Base-by-base conservation (phyloP, 1,140 invertebrate species). In the Ditylenchus dipsaci region DNA sequence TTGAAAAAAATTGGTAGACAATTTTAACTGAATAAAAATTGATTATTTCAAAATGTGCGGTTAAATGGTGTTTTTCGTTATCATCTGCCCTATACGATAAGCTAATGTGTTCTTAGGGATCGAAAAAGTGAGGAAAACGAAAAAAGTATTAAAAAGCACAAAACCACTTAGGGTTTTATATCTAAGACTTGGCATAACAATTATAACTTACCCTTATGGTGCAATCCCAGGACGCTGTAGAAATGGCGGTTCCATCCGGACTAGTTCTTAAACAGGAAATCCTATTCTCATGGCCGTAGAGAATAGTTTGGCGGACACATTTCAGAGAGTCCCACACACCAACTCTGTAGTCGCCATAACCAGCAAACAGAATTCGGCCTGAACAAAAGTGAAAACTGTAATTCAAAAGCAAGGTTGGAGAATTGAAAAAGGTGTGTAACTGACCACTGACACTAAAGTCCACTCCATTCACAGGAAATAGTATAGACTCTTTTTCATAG, bases 251-350 rank as follows among this genome's bases (percentile, higher is more conserved):
- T 68, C 96, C 95, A 87, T 98, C 96, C 30, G 95, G 95, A 58
- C 94, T 94, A 19, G 95, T 90, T 84, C 91, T 90, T 59, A 97
- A 86, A 86, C 91, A 93, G 65, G 92, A 92, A 23, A 97, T 92
- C 78, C 94, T 87, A 85, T 98, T 97, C 86, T 99, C 96, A 85
- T 99, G 96, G 0, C 94, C 95, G 83, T 95, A 96, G 27, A 98
- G 86, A 67, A 97, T 88, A 80, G 90, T 90, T 17, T 96, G 89
- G 65, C 96, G 87, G 62, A 88, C 88, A 82, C 90, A 94, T 82
- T 97, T 97, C 33, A 99, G 85, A 19, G 93, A 92, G 85, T 99
- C 96, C 96, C 96, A 99, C 17, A 96, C 90, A 85, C 97, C 94
- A 26, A 97, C 91, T 21, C 93, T 96, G 84, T 98, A 96, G 86